Evolutionary conservation across 2,888 invertebrate genomes (phyloP), one percentile per base, ranked within the genome.

Genomic region (Pecten maximus): DNA sequence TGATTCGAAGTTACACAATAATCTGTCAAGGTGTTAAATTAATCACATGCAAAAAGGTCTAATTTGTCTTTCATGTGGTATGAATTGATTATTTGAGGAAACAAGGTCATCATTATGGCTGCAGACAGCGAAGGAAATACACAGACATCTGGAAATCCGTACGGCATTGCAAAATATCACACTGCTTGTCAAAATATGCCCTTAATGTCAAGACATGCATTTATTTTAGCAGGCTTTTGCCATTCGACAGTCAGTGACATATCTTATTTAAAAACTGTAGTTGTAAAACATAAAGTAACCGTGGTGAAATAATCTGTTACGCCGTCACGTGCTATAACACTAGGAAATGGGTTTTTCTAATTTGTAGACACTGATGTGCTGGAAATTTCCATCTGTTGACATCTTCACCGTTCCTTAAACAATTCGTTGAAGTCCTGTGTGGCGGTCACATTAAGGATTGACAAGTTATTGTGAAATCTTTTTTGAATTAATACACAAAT

Each of bases 321-420:
- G 3, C 60, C 12, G 28, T 74, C 74, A 74, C 74, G 74, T 74
- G 10, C 10, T n/a, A 19, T 19, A 19, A 54, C 19, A 74, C 74
- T 74, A 74, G 74, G 28, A 74, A 74, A 35, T 74, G 74, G 74
- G 74, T 74, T 74, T 74, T 74, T 74, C 74, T 74, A 35, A 74
- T 4, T 74, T 74, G 2, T 28, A 74, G 74, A 74, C 74, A 74
- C 35, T 74, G 74, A 74, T 74, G 28, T 74, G 74, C 35, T 35
- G 28, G 74, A 15, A 16, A 74, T 74, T 74, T 74, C 10, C 74
- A 74, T 74, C 12, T 4, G 74, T 19, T 74, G 74, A 35, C 74
- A 74, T 28, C 74, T 74, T 2, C 35, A 74, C 74, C 35, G 74
- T 74, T 35, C 74, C 35, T 35, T 74, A 10, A 74, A 10, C 15